These are phyloP conservation scores for Pelecanus crispus DNA, from an alignment of 2,113 vertebrate genomes.

Conservation along the genomic window DNA sequence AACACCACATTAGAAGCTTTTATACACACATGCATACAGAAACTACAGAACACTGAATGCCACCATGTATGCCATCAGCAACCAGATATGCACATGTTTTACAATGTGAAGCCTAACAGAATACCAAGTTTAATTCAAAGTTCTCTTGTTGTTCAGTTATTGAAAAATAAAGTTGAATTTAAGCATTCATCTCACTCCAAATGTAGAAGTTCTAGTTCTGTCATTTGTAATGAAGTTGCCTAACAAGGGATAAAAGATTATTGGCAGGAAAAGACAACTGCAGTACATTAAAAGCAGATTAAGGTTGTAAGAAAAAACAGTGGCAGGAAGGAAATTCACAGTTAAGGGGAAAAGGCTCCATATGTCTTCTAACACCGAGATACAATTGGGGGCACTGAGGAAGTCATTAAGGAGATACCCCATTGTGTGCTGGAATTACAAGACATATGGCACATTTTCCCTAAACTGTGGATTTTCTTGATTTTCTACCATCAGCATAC, in stretches of 20 bases:
- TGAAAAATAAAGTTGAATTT: not conserved
- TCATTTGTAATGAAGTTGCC: slow-evolving; percentile 51
- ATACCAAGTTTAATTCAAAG: not conserved
- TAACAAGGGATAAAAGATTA: slow-evolving; percentile 76
- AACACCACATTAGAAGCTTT: not conserved
- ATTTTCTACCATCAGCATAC: slow-evolving; percentile 32
- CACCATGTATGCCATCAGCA: not conserved
- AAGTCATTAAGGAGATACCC: slow-evolving; percentile 71
- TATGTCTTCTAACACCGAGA: slow-evolving; percentile 57
- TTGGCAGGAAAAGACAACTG: slow-evolving; percentile 62
- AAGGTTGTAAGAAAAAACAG: slow-evolving; percentile 68
- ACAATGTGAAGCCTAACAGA: not conserved
- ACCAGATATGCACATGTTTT: not conserved
- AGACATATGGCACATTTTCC: slow-evolving; percentile 64
- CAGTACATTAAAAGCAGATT: slow-evolving; percentile 77
- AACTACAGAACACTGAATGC: not conserved
- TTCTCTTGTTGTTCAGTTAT: not conserved
- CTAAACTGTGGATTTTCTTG: slow-evolving; percentile 41
- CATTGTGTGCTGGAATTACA: slow-evolving; percentile 55
- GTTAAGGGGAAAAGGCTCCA: slow-evolving; percentile 51
- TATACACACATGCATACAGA: not conserved
- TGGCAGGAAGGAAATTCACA: slow-evolving; percentile 63
- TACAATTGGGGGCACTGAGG: slow-evolving; percentile 40
- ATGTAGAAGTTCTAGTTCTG: not conserved
- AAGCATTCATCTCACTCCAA: not conserved